These are phyloP conservation scores for Arvicanthis niloticus DNA, from an alignment of 2,113 vertebrate genomes.

Conservation along the genomic window DNA sequence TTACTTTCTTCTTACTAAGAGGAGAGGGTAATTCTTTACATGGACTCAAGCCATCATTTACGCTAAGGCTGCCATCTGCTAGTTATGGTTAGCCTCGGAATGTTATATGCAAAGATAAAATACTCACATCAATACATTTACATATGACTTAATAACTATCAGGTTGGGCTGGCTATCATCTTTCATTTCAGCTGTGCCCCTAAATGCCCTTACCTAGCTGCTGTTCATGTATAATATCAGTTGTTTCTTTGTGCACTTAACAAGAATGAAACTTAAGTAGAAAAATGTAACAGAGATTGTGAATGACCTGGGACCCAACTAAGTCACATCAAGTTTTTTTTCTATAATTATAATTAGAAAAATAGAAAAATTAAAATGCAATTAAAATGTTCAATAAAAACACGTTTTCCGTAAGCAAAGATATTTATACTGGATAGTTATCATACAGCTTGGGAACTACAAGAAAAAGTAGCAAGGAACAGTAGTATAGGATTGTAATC, in stretches of 20 bases:
- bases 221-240: background rate
- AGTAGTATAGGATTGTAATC: background rate
- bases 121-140: background rate
- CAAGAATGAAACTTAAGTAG: background rate
- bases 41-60: background rate
- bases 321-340: background rate
- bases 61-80: background rate
- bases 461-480: background rate
- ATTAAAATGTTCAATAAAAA: background rate
- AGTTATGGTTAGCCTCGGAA: background rate
- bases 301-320: background rate
- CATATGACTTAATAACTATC: background rate
- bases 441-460: background rate
- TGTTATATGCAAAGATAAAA: conserved; percentile 13
- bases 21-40: background rate
- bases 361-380: background rate
- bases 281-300: background rate
- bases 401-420: background rate
- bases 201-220: conserved; percentile 9
- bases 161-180: background rate
- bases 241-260: conserved; percentile 27
- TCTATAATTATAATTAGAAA: conserved; percentile 15
- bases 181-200: conserved; percentile 11
- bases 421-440: background rate
- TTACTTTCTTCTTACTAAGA: background rate